A percentile compares a stretch with the other conserved stretches of the same genome.
These are phyloP conservation scores for Meteorus colon DNA, from an alignment of 2,888 invertebrate genomes.

Conservation along the genomic window DNA sequence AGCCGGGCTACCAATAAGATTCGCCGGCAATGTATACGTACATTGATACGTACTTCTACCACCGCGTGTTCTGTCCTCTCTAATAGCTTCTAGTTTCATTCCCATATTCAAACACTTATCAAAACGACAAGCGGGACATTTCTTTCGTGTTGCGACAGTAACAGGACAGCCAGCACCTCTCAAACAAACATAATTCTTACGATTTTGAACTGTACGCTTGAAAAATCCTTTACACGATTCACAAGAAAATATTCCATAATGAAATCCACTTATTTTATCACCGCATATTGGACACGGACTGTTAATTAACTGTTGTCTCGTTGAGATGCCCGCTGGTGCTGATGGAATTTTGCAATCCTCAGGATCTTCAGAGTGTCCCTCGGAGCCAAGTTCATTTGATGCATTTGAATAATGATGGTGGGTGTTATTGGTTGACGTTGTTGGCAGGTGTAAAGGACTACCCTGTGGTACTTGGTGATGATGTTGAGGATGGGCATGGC, in stretches of 20 bases:
- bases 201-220: slow-evolving; percentile 98
- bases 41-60: slow-evolving; percentile 97
- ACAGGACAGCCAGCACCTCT: slow-evolving; percentile 94
- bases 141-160: slow-evolving; percentile 93
- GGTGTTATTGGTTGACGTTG: slow-evolving; percentile 53
- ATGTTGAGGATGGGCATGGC: slow-evolving; percentile 72
- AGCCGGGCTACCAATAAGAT: slow-evolving; percentile 75
- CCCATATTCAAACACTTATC: slow-evolving; percentile 96
- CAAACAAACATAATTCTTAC: slow-evolving; percentile 96
- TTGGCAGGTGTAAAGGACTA: slow-evolving; percentile 75
- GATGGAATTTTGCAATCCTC: slow-evolving; percentile 71
- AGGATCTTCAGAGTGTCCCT: slow-evolving; percentile 59
- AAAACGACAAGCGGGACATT: slow-evolving; percentile 97
- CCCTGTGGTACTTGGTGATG: slow-evolving; percentile 75
- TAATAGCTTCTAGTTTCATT: slow-evolving; percentile 97
- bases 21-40: slow-evolving; percentile 88
- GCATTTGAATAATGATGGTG: slow-evolving; percentile 63
- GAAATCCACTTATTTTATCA: slow-evolving; percentile 96
- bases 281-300: slow-evolving; percentile 97
- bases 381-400: slow-evolving; percentile 62
- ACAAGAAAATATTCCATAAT: slow-evolving; percentile 98
- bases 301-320: slow-evolving; percentile 89
- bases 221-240: slow-evolving; percentile 99
- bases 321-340: slow-evolving; percentile 85
- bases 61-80: slow-evolving; percentile 95